Base-by-base conservation (phyloP, 30 jellyfish, hydroid and myxozoan species). In the Clytia hemisphaerica region DNA sequence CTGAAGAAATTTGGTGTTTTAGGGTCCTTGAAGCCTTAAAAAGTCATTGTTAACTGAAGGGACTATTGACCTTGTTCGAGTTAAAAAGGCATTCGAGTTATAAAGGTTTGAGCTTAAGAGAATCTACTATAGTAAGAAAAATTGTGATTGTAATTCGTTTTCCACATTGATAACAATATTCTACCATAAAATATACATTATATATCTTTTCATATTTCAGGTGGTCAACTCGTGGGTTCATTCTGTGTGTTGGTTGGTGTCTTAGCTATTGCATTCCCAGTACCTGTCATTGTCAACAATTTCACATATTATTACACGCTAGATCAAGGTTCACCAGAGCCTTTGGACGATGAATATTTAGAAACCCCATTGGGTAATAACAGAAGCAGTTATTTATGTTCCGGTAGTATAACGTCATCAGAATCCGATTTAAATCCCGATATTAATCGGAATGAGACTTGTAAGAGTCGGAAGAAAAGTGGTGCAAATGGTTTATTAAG, bases 161-260 rank as follows among this genome's bases (percentile, higher is more conserved):
- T n/a, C n/a, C n/a, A n/a, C n/a, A n/a, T n/a, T n/a, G n/a, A n/a
- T n/a, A n/a, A n/a, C n/a, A n/a, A n/a, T n/a, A n/a, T n/a, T n/a
- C n/a, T n/a, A n/a, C n/a, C n/a, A n/a, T n/a, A n/a, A n/a, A n/a
- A n/a, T n/a, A n/a, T n/a, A n/a, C n/a, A n/a, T n/a, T n/a, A n/a
- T n/a, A n/a, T n/a, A n/a, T n/a, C 4, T 67, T 29, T 40, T 37
- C 2, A 12, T 60, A 10, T 26, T 32, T 22, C 64, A 86, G 96
- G 96, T 49, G 96, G 96, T 0, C 75, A 86, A 69, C 73, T 86
- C 34, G 96, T 86, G 53, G 96, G 96, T 35, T 86, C 96, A 18
- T 78, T 86, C 76, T 86, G 96, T 58, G 96, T 86, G 7, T 50
- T 86, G 36, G 80, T 86, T 40, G 96, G 96, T 28, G 96, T 86